phyloP scores from a whole-genome alignment of 2,797 vertebrate species.

The Ambastaia sidthimunki region DNA sequence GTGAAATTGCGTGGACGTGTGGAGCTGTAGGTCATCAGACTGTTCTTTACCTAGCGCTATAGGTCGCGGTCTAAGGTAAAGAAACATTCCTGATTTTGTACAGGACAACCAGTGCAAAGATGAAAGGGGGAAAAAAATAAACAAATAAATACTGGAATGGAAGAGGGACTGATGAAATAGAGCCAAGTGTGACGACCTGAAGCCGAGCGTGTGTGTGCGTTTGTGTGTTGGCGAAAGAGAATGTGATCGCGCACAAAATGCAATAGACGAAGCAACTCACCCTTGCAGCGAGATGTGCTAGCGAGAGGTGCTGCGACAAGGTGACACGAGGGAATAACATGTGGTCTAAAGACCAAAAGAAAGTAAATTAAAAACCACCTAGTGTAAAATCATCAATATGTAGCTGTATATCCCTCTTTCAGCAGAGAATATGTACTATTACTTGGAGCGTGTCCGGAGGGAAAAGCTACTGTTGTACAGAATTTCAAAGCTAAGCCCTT shows the following conservation, averaged over 20 bases:
- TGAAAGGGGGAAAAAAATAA: constrained; percentile 13
- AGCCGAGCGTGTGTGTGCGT: constrained; percentile 30
- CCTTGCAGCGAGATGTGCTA: constrained; percentile 61
- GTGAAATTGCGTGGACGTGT: constrained; percentile 12
- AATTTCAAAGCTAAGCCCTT: constrained; percentile 20
- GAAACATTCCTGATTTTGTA: constrained; percentile 5
- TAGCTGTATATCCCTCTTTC: constrained; percentile 56
- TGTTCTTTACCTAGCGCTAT: constrained; percentile 25
- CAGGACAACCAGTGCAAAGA: constrained; percentile 7
- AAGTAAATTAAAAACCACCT: constrained; percentile 70
- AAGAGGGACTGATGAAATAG: constrained; percentile 53
- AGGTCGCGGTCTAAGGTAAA: constrained; percentile 25
- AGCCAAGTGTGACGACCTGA: constrained; percentile 58
- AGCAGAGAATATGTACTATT: constrained; percentile 59
- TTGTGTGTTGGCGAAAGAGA: constrained; percentile 17
- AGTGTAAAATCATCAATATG: constrained; percentile 69
- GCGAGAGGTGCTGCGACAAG: constrained; percentile 57
- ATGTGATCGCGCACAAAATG: constrained; percentile 34
- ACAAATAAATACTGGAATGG: constrained; percentile 50
- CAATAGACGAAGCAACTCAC: constrained; percentile 53
- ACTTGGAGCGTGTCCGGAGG: constrained; percentile 57
- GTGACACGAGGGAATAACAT: constrained; percentile 61
- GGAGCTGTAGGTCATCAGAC: constrained; percentile 6
- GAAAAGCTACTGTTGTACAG: constrained; percentile 45
- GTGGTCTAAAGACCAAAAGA: constrained; percentile 62